phyloP scores from a whole-genome alignment of 1,140 invertebrate species.

The Sycophila sp. region DNA sequence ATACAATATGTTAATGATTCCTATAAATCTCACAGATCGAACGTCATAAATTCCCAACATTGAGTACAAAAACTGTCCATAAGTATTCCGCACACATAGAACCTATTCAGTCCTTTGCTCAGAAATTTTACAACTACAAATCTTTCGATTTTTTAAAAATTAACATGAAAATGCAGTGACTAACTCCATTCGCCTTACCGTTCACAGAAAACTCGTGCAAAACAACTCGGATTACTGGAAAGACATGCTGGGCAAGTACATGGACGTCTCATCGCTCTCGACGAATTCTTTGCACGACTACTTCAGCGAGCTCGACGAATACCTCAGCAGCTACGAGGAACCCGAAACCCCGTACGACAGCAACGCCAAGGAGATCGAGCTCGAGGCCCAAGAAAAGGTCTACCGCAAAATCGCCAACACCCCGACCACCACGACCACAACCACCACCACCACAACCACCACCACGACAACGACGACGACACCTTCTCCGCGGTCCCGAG shows the following conservation, averaged over 20 bases:
- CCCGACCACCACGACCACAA: slow-evolving; percentile 44
- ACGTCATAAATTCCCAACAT: no score
- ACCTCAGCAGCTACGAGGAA: slow-evolving; percentile 45
- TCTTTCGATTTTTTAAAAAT: no score
- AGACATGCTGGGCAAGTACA: slow-evolving; percentile 39
- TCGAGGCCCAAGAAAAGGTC: slow-evolving; percentile 43
- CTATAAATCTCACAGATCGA: no score
- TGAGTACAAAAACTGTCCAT: no score
- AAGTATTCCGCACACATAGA: no score
- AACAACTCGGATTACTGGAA: slow-evolving; percentile 49
- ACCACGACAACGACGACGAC: slow-evolving; percentile 7
- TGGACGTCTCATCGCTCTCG: slow-evolving; percentile 48
- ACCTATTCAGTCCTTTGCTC: no score
- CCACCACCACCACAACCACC: slow-evolving; percentile 42
- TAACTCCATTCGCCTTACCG: no score
- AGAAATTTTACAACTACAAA: no score
- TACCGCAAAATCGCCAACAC: slow-evolving; percentile 41
- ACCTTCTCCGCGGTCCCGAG: neutral
- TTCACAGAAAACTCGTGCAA: slow-evolving; percentile 8
- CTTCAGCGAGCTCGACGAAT: slow-evolving; percentile 52
- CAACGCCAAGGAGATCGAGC: slow-evolving; percentile 42
- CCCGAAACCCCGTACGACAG: slow-evolving; percentile 32
- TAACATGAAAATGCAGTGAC: no score
- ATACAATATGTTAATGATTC: no score
- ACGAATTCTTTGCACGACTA: slow-evolving; percentile 44